Evolutionary conservation across 2,888 invertebrate species (phyloP), one percentile per base, ranked within the genome.

Genomic region (Drosophila peninsularis): DNA sequence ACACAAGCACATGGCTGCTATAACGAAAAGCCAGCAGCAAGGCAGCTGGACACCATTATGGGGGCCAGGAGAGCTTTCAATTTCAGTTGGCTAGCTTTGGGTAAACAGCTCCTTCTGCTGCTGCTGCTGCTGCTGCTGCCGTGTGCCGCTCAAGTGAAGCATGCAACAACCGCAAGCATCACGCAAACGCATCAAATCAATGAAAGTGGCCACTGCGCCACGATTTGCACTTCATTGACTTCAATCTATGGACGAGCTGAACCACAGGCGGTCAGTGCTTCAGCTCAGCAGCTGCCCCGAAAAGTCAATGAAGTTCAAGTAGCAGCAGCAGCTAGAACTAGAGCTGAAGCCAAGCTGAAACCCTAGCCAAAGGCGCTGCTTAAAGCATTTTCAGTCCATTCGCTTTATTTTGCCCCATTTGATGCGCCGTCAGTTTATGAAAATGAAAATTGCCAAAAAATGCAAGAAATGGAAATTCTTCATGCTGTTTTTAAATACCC

Each of bases 181-280:
- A 86, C 81, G 87, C 84, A 87, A 86, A 83, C 82, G 89, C 89
- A 86, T 88, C 87, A 84, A 88, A 86, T 88, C 85, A 86, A 83
- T 75, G 84, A 76, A 83, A 86, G 89, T 86, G 84, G 78, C 81
- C 75, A 72, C 70, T 62, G 70, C 58, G 69, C 78, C 71, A 77
- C 77, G 79, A 75, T 81, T 85, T 83, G 89, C 84, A 85, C 84
- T 85, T 81, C 84, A 89, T 89, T 85, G 84, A 76, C 57, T 82
- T 50, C 73, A 61, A 72, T 67, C 61, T 58, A 62, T 58, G 56
- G 49, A 34, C 56, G 49, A 65, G 30, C 65, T 19, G 7, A 17
- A 1, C 41, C 70, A 19, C 49, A 65, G 49, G 39, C 44, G 27
- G 34, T 39, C 68, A 57, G 57, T 10, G 37, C 41, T 17, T 42